Percentiles rank a stretch among this genome's conserved stretches.
phyloP scores from a whole-genome alignment of 2,888 invertebrate genomes.

The Nematopogon swammerdamellus region DNA sequence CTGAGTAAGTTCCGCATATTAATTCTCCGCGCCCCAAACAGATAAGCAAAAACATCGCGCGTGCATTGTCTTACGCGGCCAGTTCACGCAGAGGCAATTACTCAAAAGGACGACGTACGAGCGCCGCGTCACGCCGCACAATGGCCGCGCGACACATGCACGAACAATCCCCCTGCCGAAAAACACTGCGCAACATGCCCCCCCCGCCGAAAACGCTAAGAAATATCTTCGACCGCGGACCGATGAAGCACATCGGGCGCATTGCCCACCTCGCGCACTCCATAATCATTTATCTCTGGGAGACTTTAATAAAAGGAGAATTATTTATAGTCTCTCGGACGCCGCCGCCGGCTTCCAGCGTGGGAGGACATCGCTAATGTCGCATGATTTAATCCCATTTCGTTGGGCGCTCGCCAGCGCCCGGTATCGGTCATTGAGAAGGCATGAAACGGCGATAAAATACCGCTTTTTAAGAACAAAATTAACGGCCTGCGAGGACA shows the following conservation, averaged over 20 bases:
- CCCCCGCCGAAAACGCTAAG: background rate
- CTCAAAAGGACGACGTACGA: slow-evolving; percentile 21
- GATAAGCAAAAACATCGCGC: background rate
- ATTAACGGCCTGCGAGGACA: background rate
- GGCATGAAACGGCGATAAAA: background rate
- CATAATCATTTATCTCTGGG: slow-evolving; percentile 54
- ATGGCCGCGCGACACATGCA: slow-evolving; percentile 22
- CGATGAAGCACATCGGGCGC: slow-evolving; percentile 3
- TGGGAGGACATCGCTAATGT: slow-evolving; percentile 28
- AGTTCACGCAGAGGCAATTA: slow-evolving; percentile 17
- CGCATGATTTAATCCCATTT: slow-evolving; percentile 54
- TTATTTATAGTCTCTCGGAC: slow-evolving; percentile 46
- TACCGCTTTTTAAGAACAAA: background rate
- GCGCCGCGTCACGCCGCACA: slow-evolving; percentile 28
- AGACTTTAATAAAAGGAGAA: slow-evolving; percentile 54
- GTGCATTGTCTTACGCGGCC: slow-evolving; percentile 2
- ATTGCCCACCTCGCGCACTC: slow-evolving; percentile 20
- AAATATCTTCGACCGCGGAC: background rate
- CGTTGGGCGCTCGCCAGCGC: slow-evolving; percentile 41
- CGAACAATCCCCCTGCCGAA: slow-evolving; percentile 3
- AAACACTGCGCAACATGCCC: background rate
- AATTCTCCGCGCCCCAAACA: background rate
- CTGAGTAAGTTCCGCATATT: background rate
- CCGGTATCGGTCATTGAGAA: slow-evolving; percentile 6
- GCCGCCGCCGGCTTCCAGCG: slow-evolving; percentile 13